phyloP scores from a whole-genome alignment of 2,797 vertebrate species.

The Selene dorsalis region DNA sequence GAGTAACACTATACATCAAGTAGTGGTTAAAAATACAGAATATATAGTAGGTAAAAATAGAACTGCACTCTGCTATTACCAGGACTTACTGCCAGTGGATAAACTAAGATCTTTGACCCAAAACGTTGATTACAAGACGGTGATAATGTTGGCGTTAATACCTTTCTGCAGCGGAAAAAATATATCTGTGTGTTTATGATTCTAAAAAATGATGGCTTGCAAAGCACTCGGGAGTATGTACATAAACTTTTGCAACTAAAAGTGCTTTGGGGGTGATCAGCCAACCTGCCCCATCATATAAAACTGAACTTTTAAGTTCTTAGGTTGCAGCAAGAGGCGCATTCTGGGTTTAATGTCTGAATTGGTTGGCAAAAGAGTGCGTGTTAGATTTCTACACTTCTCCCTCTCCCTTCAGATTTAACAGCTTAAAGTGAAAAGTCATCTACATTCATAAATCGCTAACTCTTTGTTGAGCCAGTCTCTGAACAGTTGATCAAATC shows the following conservation, averaged over 20 bases:
- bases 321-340: too few relatives aligned
- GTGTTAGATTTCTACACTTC: neutral
- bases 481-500: neutral
- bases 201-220: neutral
- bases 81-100: neutral
- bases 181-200: neutral
- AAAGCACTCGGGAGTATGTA: neutral
- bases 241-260: neutral
- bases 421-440: constrained; percentile 1
- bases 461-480: neutral
- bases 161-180: neutral
- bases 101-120: neutral
- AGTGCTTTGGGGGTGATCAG: neutral
- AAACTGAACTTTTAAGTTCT: neutral
- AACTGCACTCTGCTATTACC: neutral
- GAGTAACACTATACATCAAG: constrained; percentile 15
- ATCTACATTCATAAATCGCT: neutral
- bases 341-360: neutral
- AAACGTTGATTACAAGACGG: neutral
- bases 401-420: neutral
- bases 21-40: constrained; percentile 28
- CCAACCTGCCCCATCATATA: neutral
- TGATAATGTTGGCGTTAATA: neutral
- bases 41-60: constrained; percentile 15
- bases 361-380: neutral